These are phyloP conservation scores for Batillaria attramentaria DNA, from an alignment of 1,140 invertebrate species.

Conservation along the genomic window DNA sequence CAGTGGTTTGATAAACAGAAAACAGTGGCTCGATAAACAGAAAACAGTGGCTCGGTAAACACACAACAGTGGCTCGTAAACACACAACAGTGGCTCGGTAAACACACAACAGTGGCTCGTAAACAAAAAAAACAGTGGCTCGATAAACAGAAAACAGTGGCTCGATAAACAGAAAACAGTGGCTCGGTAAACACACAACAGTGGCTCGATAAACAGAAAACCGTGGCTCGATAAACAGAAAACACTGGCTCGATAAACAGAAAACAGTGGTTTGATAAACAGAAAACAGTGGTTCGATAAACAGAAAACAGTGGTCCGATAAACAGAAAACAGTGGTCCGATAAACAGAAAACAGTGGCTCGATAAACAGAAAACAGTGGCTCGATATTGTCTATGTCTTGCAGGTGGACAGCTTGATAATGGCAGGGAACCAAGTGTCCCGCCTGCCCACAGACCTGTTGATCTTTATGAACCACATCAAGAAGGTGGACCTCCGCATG, in stretches of 20 bases:
- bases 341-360: background rate
- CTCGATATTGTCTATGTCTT: conserved; percentile 10
- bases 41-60: background rate
- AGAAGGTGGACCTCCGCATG: conserved; percentile 70
- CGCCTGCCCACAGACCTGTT: conserved; percentile 62
- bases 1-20: background rate
- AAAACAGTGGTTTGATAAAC: background rate
- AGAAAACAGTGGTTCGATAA: background rate
- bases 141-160: background rate
- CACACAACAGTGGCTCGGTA: background rate
- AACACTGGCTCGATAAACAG: conserved; percentile 15
- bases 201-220: background rate
- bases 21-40: too few species aligned
- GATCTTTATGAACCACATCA: conserved; percentile 64
- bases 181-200: background rate
- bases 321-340: conserved; percentile 13
- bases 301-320: background rate
- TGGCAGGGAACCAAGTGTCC: conserved; percentile 70
- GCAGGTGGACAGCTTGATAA: conserved; percentile 69
- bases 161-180: background rate
- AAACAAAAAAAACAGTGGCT: background rate
- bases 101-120: background rate
- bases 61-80: background rate
- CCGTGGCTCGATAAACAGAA: background rate
- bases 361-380: background rate